Evolutionary conservation across 2,797 vertebrate genomes (phyloP), one percentile per base, ranked within the genome.

Genomic region (Ctenochaetus hawaiiensis): DNA sequence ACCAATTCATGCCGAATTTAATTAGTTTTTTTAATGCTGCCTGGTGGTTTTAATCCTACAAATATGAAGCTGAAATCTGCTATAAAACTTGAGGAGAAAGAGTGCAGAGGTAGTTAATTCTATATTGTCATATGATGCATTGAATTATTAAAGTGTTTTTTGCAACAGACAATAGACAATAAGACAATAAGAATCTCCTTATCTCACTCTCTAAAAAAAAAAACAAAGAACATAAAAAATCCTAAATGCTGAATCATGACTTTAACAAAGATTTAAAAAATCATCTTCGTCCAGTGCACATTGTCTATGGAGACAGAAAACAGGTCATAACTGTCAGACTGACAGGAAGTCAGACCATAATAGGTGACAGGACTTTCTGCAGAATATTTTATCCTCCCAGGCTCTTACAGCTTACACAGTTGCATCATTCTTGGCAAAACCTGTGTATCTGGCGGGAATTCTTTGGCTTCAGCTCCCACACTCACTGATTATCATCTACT

Each of bases 401-500:
- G 23, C 26, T 10, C 39, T 64, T 8, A 30, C 10, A 1, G 0
- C 2, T 12, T 47, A 6, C 11, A 23, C 4, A 0, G 47, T 83
- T 83, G 16, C 66, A 60, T 79, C 51, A 76, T 8, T 68, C 44
- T 20, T 87, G 77, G 53, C 58, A 71, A 23, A 64, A 37, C 0
- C 0, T 43, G 0, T 8, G 0, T 12, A 18, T 52, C n/a, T 26
- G 0, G 6, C 34, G 12, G 67, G 60, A 85, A 84, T 61, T 9
- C 30, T 51, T 43, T 34, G 7, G 22, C 11, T 47, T 6, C 23
- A 0, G 11, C 18, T 71, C 45, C 60, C 48, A 72, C 69, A 18
- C 20, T 59, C 22, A 8, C 41, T 66, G 77, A 83, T 79, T 20
- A 1, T 10, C 14, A 81, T 82, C 5, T 4, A 8, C 8, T 2